Evolutionary conservation across 2,888 invertebrate species (phyloP).

Genomic region (Rhingia campestris): DNA sequence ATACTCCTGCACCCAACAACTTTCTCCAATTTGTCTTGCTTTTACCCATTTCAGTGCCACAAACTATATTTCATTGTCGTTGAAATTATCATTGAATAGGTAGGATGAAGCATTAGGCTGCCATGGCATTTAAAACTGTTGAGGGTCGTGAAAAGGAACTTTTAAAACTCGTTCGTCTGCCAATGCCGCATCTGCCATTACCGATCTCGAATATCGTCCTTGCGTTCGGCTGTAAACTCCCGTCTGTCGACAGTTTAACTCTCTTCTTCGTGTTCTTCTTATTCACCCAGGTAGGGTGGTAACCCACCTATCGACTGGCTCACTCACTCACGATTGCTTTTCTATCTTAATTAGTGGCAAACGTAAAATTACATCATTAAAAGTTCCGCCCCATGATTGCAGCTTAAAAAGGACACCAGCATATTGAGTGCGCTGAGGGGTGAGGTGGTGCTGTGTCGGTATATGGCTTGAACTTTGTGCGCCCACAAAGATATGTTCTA

Average conservation of each 20-base stretch:
- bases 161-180: conserved; percentile 48
- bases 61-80: conserved; percentile 64
- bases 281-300: neutral
- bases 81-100: conserved; percentile 62
- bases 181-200: conserved; percentile 42
- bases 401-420: conserved; percentile 53
- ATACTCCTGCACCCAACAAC: conserved; percentile 31
- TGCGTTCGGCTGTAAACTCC: conserved; percentile 31
- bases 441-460: conserved; percentile 22
- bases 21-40: conserved; percentile 37
- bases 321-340: conserved; percentile 70
- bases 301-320: conserved; percentile 26
- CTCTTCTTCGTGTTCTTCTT: conserved; percentile 16
- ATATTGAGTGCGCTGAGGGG: neutral
- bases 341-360: conserved; percentile 75
- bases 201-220: conserved; percentile 19
- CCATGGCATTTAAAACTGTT: conserved; percentile 56
- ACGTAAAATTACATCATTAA: conserved; percentile 75
- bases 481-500: conserved; percentile 61
- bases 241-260: conserved; percentile 46
- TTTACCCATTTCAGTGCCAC: conserved; percentile 38
- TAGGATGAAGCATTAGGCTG: conserved; percentile 9
- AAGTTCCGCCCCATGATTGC: conserved; percentile 74
- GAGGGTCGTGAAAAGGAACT: conserved; percentile 58
- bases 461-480: conserved; percentile 49